phyloP scores from a whole-genome alignment of 2,113 vertebrate genomes.

The Falcunculus frontatus region DNA sequence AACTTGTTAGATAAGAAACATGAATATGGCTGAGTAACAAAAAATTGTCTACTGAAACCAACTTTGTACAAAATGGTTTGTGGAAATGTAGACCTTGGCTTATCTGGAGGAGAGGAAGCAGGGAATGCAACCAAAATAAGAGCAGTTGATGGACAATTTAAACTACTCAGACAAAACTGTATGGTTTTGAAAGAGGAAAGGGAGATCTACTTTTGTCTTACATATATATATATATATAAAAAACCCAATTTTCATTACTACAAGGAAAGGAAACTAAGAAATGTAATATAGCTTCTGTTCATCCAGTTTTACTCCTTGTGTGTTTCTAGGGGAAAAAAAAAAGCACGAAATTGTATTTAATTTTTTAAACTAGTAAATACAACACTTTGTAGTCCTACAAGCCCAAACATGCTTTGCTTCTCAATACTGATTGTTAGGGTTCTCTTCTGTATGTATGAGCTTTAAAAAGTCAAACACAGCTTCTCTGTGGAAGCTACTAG shows the following conservation, averaged over 20 bases:
- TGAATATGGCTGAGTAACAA: background rate
- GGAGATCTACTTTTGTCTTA: background rate
- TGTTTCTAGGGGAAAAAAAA: accelerated
- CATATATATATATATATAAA: background rate
- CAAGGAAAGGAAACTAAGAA: background rate
- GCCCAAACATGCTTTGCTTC: background rate
- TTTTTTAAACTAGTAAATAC: background rate
- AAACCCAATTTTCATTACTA: background rate
- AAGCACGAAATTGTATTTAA: background rate
- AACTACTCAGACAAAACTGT: background rate
- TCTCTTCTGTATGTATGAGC: background rate
- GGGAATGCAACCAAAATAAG: background rate
- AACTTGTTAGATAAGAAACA: background rate
- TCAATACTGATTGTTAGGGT: background rate
- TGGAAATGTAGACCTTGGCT: background rate
- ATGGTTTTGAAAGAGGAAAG: background rate
- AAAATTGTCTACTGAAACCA: background rate
- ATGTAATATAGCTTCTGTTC: background rate
- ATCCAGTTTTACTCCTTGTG: background rate
- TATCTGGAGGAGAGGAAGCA: background rate
- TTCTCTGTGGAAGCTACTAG: background rate
- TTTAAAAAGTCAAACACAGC: background rate
- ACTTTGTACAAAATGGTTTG: background rate
- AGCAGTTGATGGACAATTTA: background rate
- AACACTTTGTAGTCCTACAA: background rate